Evolutionary conservation across 2,113 vertebrate species (phyloP), one percentile per base, ranked within the genome.

Genomic region (Gallinago media): DNA sequence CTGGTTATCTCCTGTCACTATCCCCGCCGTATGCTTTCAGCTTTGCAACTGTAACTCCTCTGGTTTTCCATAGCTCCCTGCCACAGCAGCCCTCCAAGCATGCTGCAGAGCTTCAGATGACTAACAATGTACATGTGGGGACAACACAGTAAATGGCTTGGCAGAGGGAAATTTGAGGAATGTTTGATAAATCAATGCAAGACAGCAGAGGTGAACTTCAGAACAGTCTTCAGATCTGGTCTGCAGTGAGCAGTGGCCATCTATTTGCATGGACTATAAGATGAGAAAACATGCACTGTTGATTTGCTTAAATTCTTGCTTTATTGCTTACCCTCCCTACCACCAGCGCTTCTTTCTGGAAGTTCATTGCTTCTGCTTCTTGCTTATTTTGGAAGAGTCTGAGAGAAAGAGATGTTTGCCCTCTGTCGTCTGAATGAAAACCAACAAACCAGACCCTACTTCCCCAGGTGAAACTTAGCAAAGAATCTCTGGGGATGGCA

Each of bases 51-150:
- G 6, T 55, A n/a, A 34, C 77, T 56, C 10, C 46, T 18, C 25
- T 47, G 12, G 12, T 59, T 85, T 79, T 75, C 52, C 83, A 27
- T 31, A 78, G 8, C 26, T 65, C 15, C 26, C 47, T 66, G 8
- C 34, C 66, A 44, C 9, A 58, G 71, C 27, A 58, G 3, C 25
- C 12, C 61, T 75, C 56, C 56, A 62, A 44, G 21, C 6, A 5
- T 6, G 18, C 66, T 31, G 11, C 47, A 80, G 31, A 40, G 16
- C 32, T 71, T 38, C 61, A 85, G 31, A 23, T 26, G 8, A 22
- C 32, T 50, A 18, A 9, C 21, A 21, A 17, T 2, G 44, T 63
- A 19, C 26, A 15, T 0, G 0, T 27, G 29, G 6, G 31, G 52
- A n/a, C 38, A 65, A 17, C 14, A 21, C 6, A 32, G 20, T 34